Evolutionary conservation across 2,888 invertebrate genomes (phyloP).

Genomic region (Digitonthophagus gazella): DNA sequence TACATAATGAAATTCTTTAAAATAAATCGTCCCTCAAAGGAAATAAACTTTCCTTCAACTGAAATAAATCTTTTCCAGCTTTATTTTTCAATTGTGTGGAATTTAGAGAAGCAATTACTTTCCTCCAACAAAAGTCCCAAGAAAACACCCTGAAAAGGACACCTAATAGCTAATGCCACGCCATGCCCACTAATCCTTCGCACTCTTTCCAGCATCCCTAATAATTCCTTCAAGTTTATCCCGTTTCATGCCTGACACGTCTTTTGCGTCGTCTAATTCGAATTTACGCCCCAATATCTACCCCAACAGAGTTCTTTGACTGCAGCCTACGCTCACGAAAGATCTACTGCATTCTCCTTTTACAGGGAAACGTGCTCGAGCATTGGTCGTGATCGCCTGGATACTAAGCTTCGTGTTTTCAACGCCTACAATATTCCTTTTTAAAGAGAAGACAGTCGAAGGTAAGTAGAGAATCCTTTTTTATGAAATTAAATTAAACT

Average conservation of each 20-base stretch:
- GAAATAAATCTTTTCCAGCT: not conserved
- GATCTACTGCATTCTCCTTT: constrained; percentile 29
- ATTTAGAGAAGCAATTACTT: not conserved
- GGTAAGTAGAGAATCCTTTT: too few relatives aligned
- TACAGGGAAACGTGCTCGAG: constrained; percentile 81
- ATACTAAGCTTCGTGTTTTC: constrained; percentile 78
- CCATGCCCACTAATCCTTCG: not conserved
- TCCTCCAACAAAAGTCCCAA: not conserved
- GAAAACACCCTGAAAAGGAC: not conserved
- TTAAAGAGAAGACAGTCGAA: constrained; percentile 76
- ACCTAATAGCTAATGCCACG: not conserved
- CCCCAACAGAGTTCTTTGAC: constrained; percentile 2
- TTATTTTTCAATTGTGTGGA: not conserved
- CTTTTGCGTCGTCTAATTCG: constrained; percentile 18
- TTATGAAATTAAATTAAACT: not conserved
- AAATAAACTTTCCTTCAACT: not conserved
- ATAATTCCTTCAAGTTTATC: constrained; percentile 1
- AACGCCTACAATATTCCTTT: constrained; percentile 75
- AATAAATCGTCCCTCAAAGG: not conserved
- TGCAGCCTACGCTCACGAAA: not conserved
- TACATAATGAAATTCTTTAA: not conserved
- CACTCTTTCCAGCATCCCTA: constrained; percentile 1
- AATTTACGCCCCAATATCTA: constrained; percentile 21
- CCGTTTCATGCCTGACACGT: constrained; percentile 11
- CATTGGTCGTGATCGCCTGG: constrained; percentile 80